These are phyloP conservation scores for Gobio occitaniae DNA, from an alignment of 2,797 vertebrate genomes.

Conservation along the genomic window DNA sequence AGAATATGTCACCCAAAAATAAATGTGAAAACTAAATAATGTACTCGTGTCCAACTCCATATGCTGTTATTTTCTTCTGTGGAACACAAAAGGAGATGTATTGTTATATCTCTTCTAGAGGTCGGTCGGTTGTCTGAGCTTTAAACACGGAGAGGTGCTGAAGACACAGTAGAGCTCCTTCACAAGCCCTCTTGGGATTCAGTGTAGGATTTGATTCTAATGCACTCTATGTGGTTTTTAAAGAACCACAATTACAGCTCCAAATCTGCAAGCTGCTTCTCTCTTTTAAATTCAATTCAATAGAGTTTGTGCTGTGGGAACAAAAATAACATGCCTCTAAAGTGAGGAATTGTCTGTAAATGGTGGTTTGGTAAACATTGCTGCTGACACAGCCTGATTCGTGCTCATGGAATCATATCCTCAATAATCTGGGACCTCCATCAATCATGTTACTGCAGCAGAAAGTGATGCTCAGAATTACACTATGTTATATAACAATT, in stretches of 20 bases:
- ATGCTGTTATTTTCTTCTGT: slow-evolving; percentile 5
- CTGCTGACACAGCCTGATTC: slow-evolving; percentile 17
- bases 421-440: neutral
- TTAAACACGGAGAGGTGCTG: neutral
- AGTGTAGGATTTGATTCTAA: slow-evolving; percentile 4
- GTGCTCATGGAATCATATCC: neutral
- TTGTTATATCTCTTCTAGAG: neutral
- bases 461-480: neutral
- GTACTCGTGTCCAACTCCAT: neutral
- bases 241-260: slow-evolving; percentile 8
- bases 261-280: slow-evolving; percentile 18
- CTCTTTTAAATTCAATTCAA: slow-evolving; percentile 19
- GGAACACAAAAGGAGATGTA: neutral
- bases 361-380: slow-evolving; percentile 14
- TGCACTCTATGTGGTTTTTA: neutral
- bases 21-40: no score
- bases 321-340: slow-evolving; percentile 3
- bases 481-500: neutral
- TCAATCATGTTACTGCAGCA: slow-evolving; percentile 6
- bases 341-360: slow-evolving; percentile 21
- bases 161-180: neutral
- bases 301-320: neutral
- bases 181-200: neutral
- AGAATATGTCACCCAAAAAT: neutral
- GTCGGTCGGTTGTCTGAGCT: neutral